Evolutionary conservation across 2,113 vertebrate genomes (phyloP).

Genomic region (Aspiorhynchus laticeps): DNA sequence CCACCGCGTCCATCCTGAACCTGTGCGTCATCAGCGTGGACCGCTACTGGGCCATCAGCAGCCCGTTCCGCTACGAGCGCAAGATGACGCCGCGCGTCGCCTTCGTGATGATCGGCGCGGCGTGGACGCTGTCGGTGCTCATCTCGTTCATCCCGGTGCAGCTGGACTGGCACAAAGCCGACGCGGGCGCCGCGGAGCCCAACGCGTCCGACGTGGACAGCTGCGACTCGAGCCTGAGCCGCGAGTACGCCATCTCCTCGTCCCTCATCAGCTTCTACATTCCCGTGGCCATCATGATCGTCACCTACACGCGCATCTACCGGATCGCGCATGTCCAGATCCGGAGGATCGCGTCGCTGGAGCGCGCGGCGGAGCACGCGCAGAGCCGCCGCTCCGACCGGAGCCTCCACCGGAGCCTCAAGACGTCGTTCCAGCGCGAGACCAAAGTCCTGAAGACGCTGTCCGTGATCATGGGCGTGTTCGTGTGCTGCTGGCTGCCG

Average conservation of each 20-base stretch:
- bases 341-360: slow-evolving; percentile 86
- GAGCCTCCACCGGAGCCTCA: slow-evolving; percentile 78
- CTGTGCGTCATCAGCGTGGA: too few relatives aligned
- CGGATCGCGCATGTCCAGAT: slow-evolving; percentile 92
- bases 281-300: slow-evolving; percentile 93
- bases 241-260: slow-evolving; percentile 92
- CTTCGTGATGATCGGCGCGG: slow-evolving; percentile 86
- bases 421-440: slow-evolving; percentile 86
- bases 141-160: slow-evolving; percentile 97
- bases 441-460: slow-evolving; percentile 95
- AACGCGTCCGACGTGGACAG: slow-evolving; percentile 61
- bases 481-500: slow-evolving; percentile 95
- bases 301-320: slow-evolving; percentile 93
- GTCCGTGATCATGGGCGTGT: slow-evolving; percentile 93
- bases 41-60: slow-evolving; percentile 92
- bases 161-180: slow-evolving; percentile 90
- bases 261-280: slow-evolving; percentile 97
- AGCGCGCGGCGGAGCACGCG: slow-evolving; percentile 88
- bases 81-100: slow-evolving; percentile 92
- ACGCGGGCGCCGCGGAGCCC: slow-evolving; percentile 55
- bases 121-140: slow-evolving; percentile 89
- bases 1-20: too few relatives aligned
- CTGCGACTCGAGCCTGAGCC: slow-evolving; percentile 94
- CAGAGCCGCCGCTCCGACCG: slow-evolving; percentile 83
- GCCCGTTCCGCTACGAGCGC: slow-evolving; percentile 92